Percentiles rank a stretch among this genome's conserved stretches.
Evolutionary conservation across 2,113 vertebrate genomes (phyloP).

Genomic region (Archilochus colubris): DNA sequence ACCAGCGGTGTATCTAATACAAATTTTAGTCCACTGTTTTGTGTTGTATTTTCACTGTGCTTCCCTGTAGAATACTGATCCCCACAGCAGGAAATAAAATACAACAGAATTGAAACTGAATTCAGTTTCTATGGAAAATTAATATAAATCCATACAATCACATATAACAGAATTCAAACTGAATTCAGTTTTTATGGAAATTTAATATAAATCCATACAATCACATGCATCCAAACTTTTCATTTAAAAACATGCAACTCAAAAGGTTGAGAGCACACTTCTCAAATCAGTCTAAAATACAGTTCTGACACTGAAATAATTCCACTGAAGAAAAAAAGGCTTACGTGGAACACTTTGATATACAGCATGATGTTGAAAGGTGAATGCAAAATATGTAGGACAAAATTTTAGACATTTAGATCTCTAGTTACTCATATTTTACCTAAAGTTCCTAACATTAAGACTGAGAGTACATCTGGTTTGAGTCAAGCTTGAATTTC

Average conservation of each 20-base stretch:
- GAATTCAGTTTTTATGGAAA: not conserved
- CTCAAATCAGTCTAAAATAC: not conserved
- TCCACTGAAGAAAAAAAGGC: not conserved
- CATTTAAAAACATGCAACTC: not conserved
- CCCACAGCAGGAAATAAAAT: not conserved
- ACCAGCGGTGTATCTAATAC: not conserved
- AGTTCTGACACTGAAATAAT: not conserved
- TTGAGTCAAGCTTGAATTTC: not conserved
- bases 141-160: not conserved
- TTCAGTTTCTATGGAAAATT: not conserved
- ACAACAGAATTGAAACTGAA: not conserved
- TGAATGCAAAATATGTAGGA: not conserved
- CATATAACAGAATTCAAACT: not conserved
- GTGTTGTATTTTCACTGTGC: not conserved
- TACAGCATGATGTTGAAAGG: not conserved
- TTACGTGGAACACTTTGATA: not conserved
- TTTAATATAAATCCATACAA: not conserved
- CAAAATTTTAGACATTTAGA: not conserved
- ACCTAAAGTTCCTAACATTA: not conserved
- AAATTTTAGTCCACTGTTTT: not conserved
- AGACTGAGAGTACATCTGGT: fast-evolving
- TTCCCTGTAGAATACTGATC: not conserved
- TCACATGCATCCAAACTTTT: not conserved
- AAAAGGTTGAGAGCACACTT: not conserved
- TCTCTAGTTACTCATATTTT: not conserved